phyloP scores from a whole-genome alignment of 2,113 vertebrate species.

The Motacilla tschutschensis region DNA sequence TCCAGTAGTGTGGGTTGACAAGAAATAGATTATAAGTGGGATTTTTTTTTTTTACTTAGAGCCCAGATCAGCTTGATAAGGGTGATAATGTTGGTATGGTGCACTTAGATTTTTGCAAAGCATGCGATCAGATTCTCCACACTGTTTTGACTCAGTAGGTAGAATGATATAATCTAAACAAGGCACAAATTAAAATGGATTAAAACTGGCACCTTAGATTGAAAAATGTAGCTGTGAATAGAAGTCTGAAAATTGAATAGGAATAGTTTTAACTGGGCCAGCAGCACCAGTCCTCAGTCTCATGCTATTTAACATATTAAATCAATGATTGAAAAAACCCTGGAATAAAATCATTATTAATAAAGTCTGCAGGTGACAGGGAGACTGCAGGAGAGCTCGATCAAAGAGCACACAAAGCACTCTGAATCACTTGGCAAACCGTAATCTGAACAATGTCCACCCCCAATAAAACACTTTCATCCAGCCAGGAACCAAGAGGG shows the following conservation, averaged over 20 bases:
- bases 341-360: constrained; percentile 34
- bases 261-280: constrained; percentile 7
- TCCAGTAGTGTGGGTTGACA: neutral
- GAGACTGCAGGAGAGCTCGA: neutral
- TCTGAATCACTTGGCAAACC: neutral
- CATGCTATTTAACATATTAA: constrained; percentile 28
- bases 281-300: neutral
- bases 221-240: constrained; percentile 11
- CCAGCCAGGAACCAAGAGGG: neutral
- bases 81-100: neutral
- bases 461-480: neutral
- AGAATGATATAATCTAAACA: constrained; percentile 8
- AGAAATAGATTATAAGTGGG: neutral
- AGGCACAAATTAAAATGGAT: constrained; percentile 27
- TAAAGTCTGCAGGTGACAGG: constrained; percentile 28
- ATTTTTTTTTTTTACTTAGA: neutral
- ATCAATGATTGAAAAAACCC: neutral
- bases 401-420: neutral
- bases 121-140: neutral
- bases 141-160: neutral
- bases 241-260: constrained; percentile 4
- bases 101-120: neutral
- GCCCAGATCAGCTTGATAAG: neutral
- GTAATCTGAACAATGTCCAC: neutral
- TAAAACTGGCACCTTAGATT: constrained; percentile 6